Percentiles rank a stretch among this genome's conserved stretches.
phyloP scores from a whole-genome alignment of 2,888 invertebrate genomes.

The Autographa pulchrina region DNA sequence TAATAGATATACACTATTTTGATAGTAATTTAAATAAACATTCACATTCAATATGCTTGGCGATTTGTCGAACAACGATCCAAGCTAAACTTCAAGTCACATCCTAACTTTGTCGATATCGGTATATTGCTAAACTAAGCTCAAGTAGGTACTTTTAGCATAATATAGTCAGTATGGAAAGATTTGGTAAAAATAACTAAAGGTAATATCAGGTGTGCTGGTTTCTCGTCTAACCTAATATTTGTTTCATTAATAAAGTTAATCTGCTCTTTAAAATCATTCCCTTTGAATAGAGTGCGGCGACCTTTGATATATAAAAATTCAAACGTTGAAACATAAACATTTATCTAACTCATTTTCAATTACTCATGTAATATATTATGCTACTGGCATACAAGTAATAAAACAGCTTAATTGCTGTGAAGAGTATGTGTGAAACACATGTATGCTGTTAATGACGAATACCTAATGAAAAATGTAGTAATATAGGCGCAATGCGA shows the following conservation, averaged over 20 bases:
- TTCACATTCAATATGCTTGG: not conserved
- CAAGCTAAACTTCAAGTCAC: not conserved
- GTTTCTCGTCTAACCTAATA: not conserved
- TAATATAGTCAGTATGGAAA: not conserved
- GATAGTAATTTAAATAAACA: not conserved
- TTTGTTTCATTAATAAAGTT: not conserved
- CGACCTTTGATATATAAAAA: not conserved
- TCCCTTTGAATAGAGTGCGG: not conserved
- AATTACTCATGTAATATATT: conserved; percentile 18
- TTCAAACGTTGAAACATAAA: not conserved
- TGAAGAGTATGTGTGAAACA: conserved; percentile 26
- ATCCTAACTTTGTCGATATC: not conserved
- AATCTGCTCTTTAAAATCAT: not conserved
- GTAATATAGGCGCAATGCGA: conserved; percentile 57
- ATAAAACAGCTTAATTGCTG: conserved; percentile 43
- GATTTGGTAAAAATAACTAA: not conserved
- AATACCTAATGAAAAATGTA: conserved; percentile 64
- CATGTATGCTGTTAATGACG: conserved; percentile 42
- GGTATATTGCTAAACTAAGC: not conserved
- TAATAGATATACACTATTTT: too few species aligned
- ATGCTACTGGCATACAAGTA: conserved; percentile 15
- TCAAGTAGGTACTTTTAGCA: not conserved
- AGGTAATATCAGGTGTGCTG: not conserved
- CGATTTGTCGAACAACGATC: not conserved
- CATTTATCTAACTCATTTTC: not conserved